A percentile compares a stretch with the other conserved stretches of the same genome.
phyloP scores from a whole-genome alignment of 2,797 vertebrate species.

The Ptychobarbus kaznakovi region DNA sequence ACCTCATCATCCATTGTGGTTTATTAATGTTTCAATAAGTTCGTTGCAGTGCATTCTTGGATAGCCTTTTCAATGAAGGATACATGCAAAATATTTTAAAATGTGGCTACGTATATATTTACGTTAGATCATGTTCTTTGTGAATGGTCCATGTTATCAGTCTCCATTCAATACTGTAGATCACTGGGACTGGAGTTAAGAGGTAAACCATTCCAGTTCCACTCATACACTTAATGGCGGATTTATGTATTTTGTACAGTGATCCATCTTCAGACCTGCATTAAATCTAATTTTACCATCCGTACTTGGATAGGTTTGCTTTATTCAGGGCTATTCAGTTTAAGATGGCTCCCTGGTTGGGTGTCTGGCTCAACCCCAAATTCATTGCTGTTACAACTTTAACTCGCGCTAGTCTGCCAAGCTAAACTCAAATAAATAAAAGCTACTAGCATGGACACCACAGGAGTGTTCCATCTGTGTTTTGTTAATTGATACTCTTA shows the following conservation, averaged over 20 bases:
- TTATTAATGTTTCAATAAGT: not conserved
- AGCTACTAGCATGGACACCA: conserved; percentile 7
- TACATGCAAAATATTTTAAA: not conserved
- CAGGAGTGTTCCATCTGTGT: conserved; percentile 24
- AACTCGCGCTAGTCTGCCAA: conserved; percentile 21
- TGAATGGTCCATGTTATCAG: not conserved
- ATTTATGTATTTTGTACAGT: not conserved
- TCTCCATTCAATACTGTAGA: not conserved
- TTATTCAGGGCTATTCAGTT: conserved; percentile 23
- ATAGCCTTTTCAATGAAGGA: not conserved
- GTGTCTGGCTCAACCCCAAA: conserved; percentile 25
- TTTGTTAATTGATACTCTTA: conserved; percentile 30
- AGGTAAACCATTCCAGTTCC: not conserved
- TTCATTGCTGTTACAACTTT: conserved; percentile 34
- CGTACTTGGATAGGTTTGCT: not conserved
- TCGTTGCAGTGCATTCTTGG: not conserved
- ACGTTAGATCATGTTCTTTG: not conserved
- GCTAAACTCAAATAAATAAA: conserved; percentile 27
- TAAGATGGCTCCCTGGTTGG: conserved; percentile 19
- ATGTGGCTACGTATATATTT: not conserved
- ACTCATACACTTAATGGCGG: not conserved
- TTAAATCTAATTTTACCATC: conserved; percentile 32
- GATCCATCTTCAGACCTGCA: conserved; percentile 17
- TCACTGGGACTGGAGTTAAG: not conserved
- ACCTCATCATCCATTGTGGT: not conserved